Conservation (phyloP, 2,113 vertebrate genomes). For the Catharus bicknelli region DNA sequence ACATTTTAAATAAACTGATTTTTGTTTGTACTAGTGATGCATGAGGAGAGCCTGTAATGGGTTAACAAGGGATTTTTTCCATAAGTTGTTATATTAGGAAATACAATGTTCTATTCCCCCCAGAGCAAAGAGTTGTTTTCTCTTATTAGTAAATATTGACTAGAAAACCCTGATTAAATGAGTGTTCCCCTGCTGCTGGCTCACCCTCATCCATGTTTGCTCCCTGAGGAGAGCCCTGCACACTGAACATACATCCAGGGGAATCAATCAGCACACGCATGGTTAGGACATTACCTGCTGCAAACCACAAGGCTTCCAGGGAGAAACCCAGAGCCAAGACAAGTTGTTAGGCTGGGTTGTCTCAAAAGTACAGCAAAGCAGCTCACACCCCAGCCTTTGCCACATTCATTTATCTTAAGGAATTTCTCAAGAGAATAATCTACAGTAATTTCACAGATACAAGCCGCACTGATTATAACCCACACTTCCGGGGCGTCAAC, state of each 20-base stretch:
- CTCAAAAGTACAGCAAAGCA: neutral
- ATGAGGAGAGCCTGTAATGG: neutral
- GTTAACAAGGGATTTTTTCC: neutral
- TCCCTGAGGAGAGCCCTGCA: conserved; percentile 9
- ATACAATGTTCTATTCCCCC: neutral
- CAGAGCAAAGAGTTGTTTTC: conserved; percentile 7
- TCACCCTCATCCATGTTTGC: neutral
- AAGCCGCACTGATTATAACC: no score
- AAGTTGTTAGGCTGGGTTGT: neutral
- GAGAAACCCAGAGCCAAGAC: neutral
- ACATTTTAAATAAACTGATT: neutral
- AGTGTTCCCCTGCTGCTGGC: conserved; percentile 16
- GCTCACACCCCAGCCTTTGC: neutral
- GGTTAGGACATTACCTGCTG: conserved; percentile 45
- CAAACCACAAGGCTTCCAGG: neutral
- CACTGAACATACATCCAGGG: neutral
- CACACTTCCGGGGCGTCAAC: no score
- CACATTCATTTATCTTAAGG: neutral
- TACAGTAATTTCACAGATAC: no score
- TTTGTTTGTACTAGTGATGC: neutral
- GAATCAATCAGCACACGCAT: conserved; percentile 39
- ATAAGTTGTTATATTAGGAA: neutral
- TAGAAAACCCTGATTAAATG: neutral
- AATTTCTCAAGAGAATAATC: neutral
- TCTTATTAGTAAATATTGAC: conserved; percentile 41